A percentile compares a stretch with the other conserved stretches of the same genome.
Evolutionary conservation across 37 sponge, comb jelly and placozoan genomes (phyloP).

Genomic region (Cliona cf. orientalis): DNA sequence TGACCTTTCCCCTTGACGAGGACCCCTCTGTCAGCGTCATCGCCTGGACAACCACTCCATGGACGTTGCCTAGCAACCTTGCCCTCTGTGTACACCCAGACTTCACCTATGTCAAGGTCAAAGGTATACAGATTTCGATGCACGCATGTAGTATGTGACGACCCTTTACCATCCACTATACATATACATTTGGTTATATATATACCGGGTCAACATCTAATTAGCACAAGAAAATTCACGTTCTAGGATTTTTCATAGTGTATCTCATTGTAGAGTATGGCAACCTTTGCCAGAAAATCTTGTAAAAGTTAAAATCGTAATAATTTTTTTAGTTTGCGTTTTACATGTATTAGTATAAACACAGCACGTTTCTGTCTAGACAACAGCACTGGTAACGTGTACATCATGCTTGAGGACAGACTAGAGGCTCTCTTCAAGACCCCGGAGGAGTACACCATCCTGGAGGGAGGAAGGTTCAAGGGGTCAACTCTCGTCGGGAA

Average conservation of each 20-base stretch:
- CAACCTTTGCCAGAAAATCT: no score
- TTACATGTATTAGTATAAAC: neutral
- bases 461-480: slow-evolving; percentile 61
- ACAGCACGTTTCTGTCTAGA: slow-evolving; percentile 25
- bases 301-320: no score
- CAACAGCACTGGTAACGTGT: slow-evolving; percentile 49
- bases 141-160: no score
- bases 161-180: no score
- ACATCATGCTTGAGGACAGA: slow-evolving; percentile 92
- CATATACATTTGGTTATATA: neutral
- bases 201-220: neutral
- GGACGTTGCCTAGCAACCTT: slow-evolving; percentile 99
- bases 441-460: slow-evolving; percentile 79
- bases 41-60: slow-evolving; percentile 99
- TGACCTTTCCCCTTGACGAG: slow-evolving; percentile 90
- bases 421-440: slow-evolving; percentile 87
- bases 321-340: no score
- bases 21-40: slow-evolving; percentile 85
- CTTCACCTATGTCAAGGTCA: slow-evolving; percentile 87
- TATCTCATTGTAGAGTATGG: no score
- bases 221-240: no score
- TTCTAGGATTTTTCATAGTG: no score
- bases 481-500: slow-evolving; percentile 69
- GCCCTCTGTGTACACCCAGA: slow-evolving; percentile 94
- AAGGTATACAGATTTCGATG: slow-evolving; percentile 70